phyloP scores from a whole-genome alignment of 1,140 invertebrate species.

The Leptinotarsa lineolata region DNA sequence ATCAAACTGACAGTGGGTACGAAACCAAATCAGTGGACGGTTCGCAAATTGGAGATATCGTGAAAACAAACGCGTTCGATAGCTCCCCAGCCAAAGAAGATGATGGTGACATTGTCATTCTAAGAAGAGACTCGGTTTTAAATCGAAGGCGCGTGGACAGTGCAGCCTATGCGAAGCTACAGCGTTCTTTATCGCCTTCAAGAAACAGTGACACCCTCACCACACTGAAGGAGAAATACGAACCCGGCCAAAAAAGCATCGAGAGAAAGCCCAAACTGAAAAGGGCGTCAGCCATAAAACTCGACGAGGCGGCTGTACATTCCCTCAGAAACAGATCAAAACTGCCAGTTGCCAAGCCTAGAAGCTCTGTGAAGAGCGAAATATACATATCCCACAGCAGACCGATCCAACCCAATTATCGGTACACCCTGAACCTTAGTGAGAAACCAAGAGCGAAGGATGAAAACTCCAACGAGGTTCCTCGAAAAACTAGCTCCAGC shows the following conservation, averaged over 20 bases:
- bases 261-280: constrained; percentile 16
- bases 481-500: constrained; percentile 32
- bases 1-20: background rate
- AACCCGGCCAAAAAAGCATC: constrained; percentile 26
- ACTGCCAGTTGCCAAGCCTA: constrained; percentile 27
- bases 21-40: constrained; percentile 25
- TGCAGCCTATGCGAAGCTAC: constrained; percentile 45
- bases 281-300: constrained; percentile 19
- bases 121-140: constrained; percentile 32
- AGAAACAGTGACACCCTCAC: constrained; percentile 34
- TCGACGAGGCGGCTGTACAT: constrained; percentile 28
- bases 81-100: background rate
- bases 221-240: constrained; percentile 41
- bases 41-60: constrained; percentile 23
- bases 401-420: constrained; percentile 12
- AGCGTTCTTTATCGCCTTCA: constrained; percentile 36
- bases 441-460: constrained; percentile 35
- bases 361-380: constrained; percentile 32
- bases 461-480: constrained; percentile 40
- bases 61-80: background rate
- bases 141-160: constrained; percentile 38
- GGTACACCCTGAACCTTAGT: constrained; percentile 30
- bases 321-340: constrained; percentile 38
- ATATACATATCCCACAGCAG: constrained; percentile 24
- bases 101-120: constrained; percentile 39